Conservation (phyloP, 2,797 vertebrate species). For the Anas acuta region DNA sequence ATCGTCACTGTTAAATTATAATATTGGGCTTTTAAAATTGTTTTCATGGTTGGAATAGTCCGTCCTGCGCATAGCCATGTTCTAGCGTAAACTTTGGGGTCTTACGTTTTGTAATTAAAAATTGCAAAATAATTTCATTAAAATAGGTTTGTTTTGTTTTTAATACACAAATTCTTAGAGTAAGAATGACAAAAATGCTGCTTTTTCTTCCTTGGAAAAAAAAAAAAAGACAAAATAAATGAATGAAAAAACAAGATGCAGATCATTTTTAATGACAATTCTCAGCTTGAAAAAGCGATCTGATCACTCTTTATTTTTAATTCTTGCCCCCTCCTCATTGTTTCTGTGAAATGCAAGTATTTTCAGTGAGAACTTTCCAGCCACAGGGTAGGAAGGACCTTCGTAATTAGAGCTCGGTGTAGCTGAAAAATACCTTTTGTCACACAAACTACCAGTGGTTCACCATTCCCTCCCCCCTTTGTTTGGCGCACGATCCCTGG, state of each 20-base stretch:
- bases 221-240: not conserved
- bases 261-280: not conserved
- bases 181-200: not conserved
- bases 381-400: not conserved
- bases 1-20: not conserved
- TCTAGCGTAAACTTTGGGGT: not conserved
- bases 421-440: slow-evolving; percentile 46
- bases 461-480: slow-evolving; percentile 18
- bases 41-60: not conserved
- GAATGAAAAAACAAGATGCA: not conserved
- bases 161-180: not conserved
- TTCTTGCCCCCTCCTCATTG: rapidly evolving
- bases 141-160: not conserved
- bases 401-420: not conserved
- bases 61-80: not conserved
- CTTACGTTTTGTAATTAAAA: not conserved
- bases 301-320: not conserved
- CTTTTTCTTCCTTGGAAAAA: not conserved
- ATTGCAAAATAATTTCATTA: not conserved
- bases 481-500: slow-evolving; percentile 33
- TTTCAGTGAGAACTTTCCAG: slow-evolving; percentile 5
- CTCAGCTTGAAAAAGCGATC: not conserved
- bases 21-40: not conserved
- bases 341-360: not conserved
- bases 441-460: not conserved